Evolutionary conservation across 37 sponge, comb jelly and placozoan species (phyloP), one percentile per base, ranked within the genome.

Genomic region (Axinella damicornis): DNA sequence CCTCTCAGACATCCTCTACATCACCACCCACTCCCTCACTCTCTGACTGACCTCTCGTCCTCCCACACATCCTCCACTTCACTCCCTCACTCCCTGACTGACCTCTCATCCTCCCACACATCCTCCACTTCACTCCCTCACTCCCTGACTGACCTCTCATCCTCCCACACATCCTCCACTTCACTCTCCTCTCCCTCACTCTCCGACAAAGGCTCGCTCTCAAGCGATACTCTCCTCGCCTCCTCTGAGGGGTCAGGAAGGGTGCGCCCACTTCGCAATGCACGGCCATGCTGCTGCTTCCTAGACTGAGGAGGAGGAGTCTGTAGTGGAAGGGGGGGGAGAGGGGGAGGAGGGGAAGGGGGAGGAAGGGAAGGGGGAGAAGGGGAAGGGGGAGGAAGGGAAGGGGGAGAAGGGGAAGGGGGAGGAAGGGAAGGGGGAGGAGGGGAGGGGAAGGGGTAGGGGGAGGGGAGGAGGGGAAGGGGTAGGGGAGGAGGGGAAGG

Each of bases 221-320:
- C 80, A 22, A 55, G 19, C 16, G 53, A 61, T 2, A 25, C 62
- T 25, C 25, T 35, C 39, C 56, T 71, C 62, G 19, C 57, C 34
- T 34, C 57, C 18, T 12, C 33, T 0, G 52, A 40, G 65, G 56
- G 58, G 21, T 64, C 82, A 1, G 88, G 76, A 24, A 89, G 53
- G 30, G 84, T 83, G 12, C 84, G 77, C 1, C 84, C 84, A 83
- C 90, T 83, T 0, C 84, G 71, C 19, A 83, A 79, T 15, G 83
- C 31, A 61, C 83, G 73, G 16, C 67, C 65, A 28, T 76, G 37
- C 5, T 20, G 61, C 20, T n/a, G 20, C 40, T 35, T 19, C 41
- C 24, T 38, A 20, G 52, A 39, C 72, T 41, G 41, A 41, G n/a
- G 72, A 41, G 25, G 36, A 41, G 25, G 36, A 39, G 20, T 14